Percentiles rank a stretch among this genome's conserved stretches.
Evolutionary conservation across 2,113 vertebrate species (phyloP).

Genomic region (Oceanodroma tethys): DNA sequence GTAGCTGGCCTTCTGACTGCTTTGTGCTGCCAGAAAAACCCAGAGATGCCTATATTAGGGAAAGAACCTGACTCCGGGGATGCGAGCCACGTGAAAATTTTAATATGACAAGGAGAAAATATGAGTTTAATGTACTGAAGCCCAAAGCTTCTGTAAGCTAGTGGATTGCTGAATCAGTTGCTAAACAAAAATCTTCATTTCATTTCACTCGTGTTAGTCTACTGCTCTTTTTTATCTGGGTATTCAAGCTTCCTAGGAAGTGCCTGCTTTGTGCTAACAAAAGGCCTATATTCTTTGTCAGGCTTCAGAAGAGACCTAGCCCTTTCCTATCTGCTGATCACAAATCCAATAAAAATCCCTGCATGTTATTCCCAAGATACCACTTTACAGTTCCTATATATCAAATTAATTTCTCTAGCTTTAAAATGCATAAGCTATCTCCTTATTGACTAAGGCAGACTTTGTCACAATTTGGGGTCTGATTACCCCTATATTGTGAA

Average conservation of each 20-base stretch:
- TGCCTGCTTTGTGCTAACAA: not conserved
- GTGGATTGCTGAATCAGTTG: not conserved
- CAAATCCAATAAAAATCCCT: conserved; percentile 28
- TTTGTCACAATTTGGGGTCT: conserved; percentile 1
- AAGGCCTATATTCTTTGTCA: not conserved
- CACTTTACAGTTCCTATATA: not conserved
- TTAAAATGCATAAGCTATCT: not conserved
- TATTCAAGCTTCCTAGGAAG: conserved; percentile 1
- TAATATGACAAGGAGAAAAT: conserved; percentile 49
- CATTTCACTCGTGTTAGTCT: not conserved
- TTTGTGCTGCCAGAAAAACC: conserved; percentile 26
- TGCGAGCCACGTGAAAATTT: not conserved
- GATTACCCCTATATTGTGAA: not conserved
- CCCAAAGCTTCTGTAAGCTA: conserved; percentile 16
- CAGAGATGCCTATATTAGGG: conserved; percentile 38
- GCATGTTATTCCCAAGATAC: not conserved
- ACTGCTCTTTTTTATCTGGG: not conserved
- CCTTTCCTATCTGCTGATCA: conserved; percentile 1
- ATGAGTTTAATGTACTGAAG: conserved; percentile 43
- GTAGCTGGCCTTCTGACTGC: conserved; percentile 17
- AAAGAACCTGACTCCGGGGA: conserved; percentile 17
- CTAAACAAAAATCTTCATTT: conserved; percentile 42
- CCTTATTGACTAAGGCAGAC: not conserved
- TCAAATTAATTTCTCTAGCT: not conserved
- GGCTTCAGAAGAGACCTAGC: conserved; percentile 7